Conservation (phyloP, 2,888 invertebrate species). For the Lissocephala sabroskyi region DNA sequence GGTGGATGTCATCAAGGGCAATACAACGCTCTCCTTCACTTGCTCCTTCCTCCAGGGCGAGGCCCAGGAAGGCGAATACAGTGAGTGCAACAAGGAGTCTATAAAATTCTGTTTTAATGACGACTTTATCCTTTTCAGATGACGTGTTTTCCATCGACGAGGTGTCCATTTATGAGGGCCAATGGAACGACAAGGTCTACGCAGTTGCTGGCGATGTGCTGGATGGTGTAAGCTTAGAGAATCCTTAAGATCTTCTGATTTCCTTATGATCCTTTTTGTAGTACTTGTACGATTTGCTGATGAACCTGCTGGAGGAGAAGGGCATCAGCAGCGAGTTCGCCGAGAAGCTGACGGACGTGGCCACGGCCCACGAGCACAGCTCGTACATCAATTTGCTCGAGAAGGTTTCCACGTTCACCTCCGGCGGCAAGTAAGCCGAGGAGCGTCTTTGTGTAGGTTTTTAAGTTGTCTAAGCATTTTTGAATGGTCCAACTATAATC, state of each 20-base stretch:
- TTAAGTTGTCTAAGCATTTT: constrained; percentile 35
- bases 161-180: constrained; percentile 89
- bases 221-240: constrained; percentile 83
- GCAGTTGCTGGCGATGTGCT: constrained; percentile 95
- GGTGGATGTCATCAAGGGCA: constrained; percentile 86
- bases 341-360: constrained; percentile 88
- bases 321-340: constrained; percentile 95
- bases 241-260: background rate
- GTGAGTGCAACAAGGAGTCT: constrained; percentile 72
- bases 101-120: constrained; percentile 1
- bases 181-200: constrained; percentile 89
- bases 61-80: constrained; percentile 81
- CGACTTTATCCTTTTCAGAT: constrained; percentile 75
- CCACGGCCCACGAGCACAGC: constrained; percentile 93
- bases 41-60: constrained; percentile 84
- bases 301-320: constrained; percentile 96
- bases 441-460: constrained; percentile 38
- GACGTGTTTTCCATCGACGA: constrained; percentile 96
- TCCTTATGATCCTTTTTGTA: constrained; percentile 73
- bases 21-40: constrained; percentile 85
- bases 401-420: constrained; percentile 85
- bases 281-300: constrained; percentile 94
- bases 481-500: constrained; percentile 16
- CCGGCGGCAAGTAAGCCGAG: constrained; percentile 73
- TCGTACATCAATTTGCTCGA: constrained; percentile 92